These are phyloP conservation scores for Platysteira castanea DNA, from an alignment of 2,113 vertebrate species.

Conservation along the genomic window DNA sequence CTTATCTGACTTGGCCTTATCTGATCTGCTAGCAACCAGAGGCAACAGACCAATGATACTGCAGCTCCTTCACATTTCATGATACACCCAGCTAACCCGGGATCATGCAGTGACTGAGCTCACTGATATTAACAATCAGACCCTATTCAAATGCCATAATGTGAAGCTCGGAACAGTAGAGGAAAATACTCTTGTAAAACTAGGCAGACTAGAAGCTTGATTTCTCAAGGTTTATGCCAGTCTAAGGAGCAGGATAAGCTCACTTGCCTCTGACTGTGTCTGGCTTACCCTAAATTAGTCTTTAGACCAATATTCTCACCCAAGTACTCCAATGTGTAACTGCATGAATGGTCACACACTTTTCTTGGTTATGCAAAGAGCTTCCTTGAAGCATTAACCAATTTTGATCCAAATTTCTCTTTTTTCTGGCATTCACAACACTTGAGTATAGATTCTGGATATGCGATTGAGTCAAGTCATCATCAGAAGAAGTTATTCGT, in stretches of 20 bases:
- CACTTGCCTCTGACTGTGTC: background rate
- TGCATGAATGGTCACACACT: background rate
- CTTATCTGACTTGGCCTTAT: background rate
- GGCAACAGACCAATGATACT: accelerated
- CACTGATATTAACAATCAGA: background rate
- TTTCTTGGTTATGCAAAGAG: background rate
- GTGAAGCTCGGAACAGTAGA: background rate
- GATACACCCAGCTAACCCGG: background rate
- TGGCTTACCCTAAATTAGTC: background rate
- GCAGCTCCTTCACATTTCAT: background rate
- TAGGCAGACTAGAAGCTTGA: background rate
- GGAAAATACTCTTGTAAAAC: background rate
- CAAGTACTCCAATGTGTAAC: background rate
- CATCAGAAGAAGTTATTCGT: background rate
- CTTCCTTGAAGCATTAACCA: background rate
- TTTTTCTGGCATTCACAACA: background rate
- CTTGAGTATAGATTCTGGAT: background rate
- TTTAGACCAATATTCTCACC: background rate
- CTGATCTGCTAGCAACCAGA: background rate
- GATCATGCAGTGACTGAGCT: background rate
- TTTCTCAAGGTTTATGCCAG: background rate
- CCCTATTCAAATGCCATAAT: background rate
- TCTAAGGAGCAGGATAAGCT: background rate
- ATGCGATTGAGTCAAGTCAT: background rate
- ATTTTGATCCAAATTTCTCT: background rate